A percentile compares a stretch with the other conserved stretches of the same genome.
Conservation (phyloP, 2,888 invertebrate species). For the Choristoneura rosaceana region DNA sequence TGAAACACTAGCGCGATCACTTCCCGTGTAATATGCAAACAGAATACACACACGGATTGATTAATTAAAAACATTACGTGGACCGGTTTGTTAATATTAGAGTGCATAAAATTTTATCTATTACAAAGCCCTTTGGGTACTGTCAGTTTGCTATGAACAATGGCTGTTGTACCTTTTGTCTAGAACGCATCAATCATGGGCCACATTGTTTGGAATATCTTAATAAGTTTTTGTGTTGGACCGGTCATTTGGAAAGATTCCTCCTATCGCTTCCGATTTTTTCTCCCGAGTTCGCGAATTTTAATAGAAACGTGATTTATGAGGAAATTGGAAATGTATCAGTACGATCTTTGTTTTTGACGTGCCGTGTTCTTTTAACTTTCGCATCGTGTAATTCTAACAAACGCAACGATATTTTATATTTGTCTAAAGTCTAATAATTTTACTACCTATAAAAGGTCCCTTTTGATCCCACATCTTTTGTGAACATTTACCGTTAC, state of each 20-base stretch:
- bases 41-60: constrained; percentile 65
- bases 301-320: constrained; percentile 61
- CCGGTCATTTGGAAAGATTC: constrained; percentile 83
- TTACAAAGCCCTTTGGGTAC: constrained; percentile 60
- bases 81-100: constrained; percentile 74
- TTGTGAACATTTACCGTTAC: constrained; percentile 31
- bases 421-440: not conserved
- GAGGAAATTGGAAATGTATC: constrained; percentile 56
- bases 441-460: not conserved
- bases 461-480: not conserved
- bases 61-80: constrained; percentile 75
- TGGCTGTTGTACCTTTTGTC: constrained; percentile 73
- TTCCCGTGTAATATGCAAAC: constrained; percentile 52
- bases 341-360: constrained; percentile 42
- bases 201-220: constrained; percentile 80
- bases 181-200: constrained; percentile 77
- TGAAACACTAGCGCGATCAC: constrained; percentile 10
- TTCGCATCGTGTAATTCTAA: not conserved
- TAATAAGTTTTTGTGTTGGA: constrained; percentile 81
- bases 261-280: constrained; percentile 62
- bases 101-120: constrained; percentile 70
- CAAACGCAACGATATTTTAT: not conserved
- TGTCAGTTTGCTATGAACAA: constrained; percentile 67
- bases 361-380: constrained; percentile 22
- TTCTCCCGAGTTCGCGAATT: constrained; percentile 58